These are phyloP conservation scores for Vireo griseus DNA, from an alignment of 2,797 vertebrate species.

Conservation along the genomic window DNA sequence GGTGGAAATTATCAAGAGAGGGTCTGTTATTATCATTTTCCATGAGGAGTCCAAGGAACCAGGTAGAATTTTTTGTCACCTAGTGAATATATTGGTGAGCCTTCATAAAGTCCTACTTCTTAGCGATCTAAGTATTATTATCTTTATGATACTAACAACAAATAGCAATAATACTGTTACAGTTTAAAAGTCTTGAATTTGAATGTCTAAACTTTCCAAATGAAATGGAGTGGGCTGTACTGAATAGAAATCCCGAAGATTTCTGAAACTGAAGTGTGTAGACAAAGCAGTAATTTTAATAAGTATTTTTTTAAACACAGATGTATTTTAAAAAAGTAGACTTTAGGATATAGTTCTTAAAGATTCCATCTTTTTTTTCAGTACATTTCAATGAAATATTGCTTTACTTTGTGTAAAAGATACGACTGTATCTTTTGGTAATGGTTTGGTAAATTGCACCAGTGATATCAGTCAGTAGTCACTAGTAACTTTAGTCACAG, in stretches of 20 bases:
- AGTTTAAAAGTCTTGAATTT: not conserved
- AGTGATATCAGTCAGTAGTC: not conserved
- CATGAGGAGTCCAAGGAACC: conserved; percentile 82
- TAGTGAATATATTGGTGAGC: conserved; percentile 81
- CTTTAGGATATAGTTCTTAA: not conserved
- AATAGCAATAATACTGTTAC: not conserved
- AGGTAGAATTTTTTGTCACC: conserved; percentile 84
- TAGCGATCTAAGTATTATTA: conserved; percentile 40
- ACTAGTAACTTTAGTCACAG: not conserved
- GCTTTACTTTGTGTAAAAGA: conserved; percentile 7
- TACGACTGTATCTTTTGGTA: too few relatives aligned
- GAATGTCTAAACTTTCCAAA: not conserved
- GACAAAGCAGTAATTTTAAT: not conserved
- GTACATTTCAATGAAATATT: not conserved
- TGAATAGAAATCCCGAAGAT: not conserved
- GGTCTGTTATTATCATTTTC: conserved; percentile 79
- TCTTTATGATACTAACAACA: not conserved
- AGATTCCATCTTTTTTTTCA: not conserved
- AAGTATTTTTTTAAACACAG: not conserved
- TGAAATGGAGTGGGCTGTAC: not conserved
- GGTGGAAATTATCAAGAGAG: conserved; percentile 78
- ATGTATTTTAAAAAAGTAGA: not conserved
- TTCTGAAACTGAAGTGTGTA: not conserved
- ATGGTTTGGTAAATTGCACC: not conserved
- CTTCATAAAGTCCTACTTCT: conserved; percentile 83